phyloP scores from a whole-genome alignment of 2,797 vertebrate genomes.

The Aplochiton taeniatus region DNA sequence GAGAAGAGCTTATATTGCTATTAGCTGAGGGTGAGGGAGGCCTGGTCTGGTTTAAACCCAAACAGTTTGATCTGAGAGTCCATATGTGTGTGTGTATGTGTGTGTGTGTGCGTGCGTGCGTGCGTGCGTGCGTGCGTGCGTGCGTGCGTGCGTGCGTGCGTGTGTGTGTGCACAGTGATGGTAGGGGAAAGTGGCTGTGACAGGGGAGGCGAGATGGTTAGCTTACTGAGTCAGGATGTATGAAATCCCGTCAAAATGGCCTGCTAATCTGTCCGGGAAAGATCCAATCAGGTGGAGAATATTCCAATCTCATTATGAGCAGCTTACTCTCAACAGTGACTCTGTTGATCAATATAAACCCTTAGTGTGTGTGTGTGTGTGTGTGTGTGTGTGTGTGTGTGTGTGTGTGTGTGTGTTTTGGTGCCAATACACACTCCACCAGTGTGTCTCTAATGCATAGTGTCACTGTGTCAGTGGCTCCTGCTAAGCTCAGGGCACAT shows the following conservation, averaged over 20 bases:
- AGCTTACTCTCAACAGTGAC: constrained; percentile 24
- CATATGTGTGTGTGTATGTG: constrained; percentile 8
- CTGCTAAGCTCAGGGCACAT: constrained; percentile 29
- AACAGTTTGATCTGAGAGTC: not conserved
- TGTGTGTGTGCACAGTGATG: not conserved
- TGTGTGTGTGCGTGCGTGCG: constrained; percentile 8
- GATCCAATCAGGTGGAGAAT: constrained; percentile 43
- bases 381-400: constrained; percentile 16
- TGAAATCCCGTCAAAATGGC: constrained; percentile 28
- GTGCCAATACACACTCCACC: not conserved
- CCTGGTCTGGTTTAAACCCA: constrained; percentile 31
- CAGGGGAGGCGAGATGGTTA: constrained; percentile 8
- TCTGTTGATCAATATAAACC: not conserved
- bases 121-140: constrained; percentile 3
- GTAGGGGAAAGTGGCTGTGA: not conserved
- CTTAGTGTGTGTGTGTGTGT: constrained; percentile 11
- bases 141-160: not conserved
- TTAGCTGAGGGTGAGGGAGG: constrained; percentile 18
- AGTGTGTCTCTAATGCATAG: constrained; percentile 24
- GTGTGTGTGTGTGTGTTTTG: constrained; percentile 1
- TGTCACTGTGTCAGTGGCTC: not conserved
- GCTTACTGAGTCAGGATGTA: constrained; percentile 44
- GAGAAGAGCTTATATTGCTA: constrained; percentile 46
- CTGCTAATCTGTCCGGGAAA: constrained; percentile 49
- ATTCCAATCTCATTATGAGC: constrained; percentile 32